These are phyloP conservation scores for Leucoptera coffeella DNA, from an alignment of 2,888 invertebrate species.

Conservation along the genomic window DNA sequence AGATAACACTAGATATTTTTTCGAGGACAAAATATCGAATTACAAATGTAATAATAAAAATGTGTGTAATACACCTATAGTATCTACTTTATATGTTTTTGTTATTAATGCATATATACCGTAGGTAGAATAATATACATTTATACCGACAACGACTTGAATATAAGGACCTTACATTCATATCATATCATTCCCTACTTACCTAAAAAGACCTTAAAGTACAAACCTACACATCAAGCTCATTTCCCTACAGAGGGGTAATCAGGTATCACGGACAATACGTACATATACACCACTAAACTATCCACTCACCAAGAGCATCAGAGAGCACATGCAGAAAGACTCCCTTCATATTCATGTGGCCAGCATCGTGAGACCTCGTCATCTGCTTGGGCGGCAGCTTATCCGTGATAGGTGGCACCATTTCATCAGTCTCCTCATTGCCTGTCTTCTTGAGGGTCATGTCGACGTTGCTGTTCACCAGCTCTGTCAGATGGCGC, in stretches of 20 bases:
- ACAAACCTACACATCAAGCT: background rate
- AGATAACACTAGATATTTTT: too few relatives aligned
- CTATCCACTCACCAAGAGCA: slow-evolving; percentile 83
- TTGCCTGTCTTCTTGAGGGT: slow-evolving; percentile 31
- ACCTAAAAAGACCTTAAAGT: background rate
- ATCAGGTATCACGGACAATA: slow-evolving; percentile 1
- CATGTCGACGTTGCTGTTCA: slow-evolving; percentile 44
- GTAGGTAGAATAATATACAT: too few relatives aligned
- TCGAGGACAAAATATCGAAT: too few relatives aligned
- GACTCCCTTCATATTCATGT: slow-evolving; percentile 99
- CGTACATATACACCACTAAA: too few relatives aligned
- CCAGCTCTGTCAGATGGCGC: slow-evolving; percentile 35
- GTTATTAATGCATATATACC: too few relatives aligned
- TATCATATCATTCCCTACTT: too few relatives aligned
- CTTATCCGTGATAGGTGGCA: slow-evolving; percentile 23
- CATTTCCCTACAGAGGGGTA: background rate
- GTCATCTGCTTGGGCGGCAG: slow-evolving; percentile 32
- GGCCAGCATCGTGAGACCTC: slow-evolving; percentile 54
- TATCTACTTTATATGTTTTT: too few relatives aligned
- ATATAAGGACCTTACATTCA: too few relatives aligned
- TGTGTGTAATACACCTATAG: too few relatives aligned
- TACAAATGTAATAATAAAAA: too few relatives aligned
- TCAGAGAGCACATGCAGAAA: slow-evolving; percentile 96
- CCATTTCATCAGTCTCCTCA: slow-evolving; percentile 44
- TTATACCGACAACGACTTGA: too few relatives aligned